Evolutionary conservation across 2,113 vertebrate species (phyloP).

Genomic region (Vireo altiloquus): DNA sequence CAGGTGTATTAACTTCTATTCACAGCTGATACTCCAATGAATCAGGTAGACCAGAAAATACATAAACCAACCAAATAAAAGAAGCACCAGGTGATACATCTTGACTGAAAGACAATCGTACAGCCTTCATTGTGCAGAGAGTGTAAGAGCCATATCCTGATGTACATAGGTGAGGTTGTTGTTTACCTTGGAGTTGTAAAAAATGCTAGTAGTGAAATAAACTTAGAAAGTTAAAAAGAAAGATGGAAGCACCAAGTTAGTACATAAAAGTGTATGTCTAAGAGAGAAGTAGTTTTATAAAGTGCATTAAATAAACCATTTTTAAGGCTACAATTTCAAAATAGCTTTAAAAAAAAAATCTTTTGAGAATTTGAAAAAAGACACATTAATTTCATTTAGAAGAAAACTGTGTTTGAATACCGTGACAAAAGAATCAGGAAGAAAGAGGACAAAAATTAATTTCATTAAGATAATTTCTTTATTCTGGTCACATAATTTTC

Average conservation of each 20-base stretch:
- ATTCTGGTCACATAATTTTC: not conserved
- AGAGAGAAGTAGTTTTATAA: not conserved
- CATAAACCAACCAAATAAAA: not conserved
- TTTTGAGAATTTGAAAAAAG: not conserved
- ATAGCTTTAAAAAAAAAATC: not conserved
- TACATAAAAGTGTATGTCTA: not conserved
- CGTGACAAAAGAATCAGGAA: not conserved
- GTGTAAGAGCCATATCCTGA: not conserved
- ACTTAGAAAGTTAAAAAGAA: not conserved
- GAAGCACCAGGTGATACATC: not conserved
- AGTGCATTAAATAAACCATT: not conserved
- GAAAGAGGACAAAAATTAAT: not conserved
- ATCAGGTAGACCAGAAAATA: not conserved
- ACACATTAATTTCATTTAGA: not conserved
- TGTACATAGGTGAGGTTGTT: not conserved
- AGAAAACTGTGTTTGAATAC: not conserved
- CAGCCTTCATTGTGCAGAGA: not conserved
- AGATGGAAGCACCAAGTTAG: not conserved
- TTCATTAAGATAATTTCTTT: not conserved
- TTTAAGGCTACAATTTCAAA: not conserved
- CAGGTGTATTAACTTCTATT: not conserved
- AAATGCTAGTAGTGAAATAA: not conserved
- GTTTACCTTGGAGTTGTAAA: not conserved
- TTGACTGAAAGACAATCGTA: not conserved
- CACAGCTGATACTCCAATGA: not conserved